phyloP scores from a whole-genome alignment of 2,113 vertebrate species.

The Gallinago undulata region DNA sequence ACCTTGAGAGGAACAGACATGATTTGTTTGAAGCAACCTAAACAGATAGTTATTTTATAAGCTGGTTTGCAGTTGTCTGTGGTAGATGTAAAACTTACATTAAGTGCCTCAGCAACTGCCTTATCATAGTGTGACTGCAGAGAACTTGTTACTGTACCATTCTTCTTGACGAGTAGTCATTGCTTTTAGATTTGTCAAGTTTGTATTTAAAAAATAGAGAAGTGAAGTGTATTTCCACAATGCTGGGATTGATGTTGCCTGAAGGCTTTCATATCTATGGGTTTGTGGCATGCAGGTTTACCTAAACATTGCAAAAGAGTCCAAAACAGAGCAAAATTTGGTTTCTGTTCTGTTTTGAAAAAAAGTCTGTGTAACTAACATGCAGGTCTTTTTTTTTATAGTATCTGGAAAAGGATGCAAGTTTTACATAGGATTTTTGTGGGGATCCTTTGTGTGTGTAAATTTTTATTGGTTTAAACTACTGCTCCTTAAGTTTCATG shows the following conservation, averaged over 20 bases:
- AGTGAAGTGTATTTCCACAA: neutral
- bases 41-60: neutral
- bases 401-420: neutral
- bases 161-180: neutral
- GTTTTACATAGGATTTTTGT: neutral
- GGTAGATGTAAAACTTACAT: neutral
- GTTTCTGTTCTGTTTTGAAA: neutral
- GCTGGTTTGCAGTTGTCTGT: neutral
- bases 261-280: rapidly evolving
- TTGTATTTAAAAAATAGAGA: neutral
- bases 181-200: neutral
- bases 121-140: neutral
- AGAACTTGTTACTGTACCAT: neutral
- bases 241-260: neutral
- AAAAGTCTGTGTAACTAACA: neutral
- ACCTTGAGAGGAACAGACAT: neutral
- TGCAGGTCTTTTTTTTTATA: neutral
- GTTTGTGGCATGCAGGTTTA: neutral
- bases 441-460: neutral
- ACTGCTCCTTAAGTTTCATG: neutral
- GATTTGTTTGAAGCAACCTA: neutral
- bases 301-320: neutral
- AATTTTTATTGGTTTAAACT: neutral
- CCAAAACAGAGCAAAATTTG: neutral
- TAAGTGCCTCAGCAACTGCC: neutral